Evolutionary conservation across 2,888 invertebrate genomes (phyloP).

Genomic region (Phortica okadai): DNA sequence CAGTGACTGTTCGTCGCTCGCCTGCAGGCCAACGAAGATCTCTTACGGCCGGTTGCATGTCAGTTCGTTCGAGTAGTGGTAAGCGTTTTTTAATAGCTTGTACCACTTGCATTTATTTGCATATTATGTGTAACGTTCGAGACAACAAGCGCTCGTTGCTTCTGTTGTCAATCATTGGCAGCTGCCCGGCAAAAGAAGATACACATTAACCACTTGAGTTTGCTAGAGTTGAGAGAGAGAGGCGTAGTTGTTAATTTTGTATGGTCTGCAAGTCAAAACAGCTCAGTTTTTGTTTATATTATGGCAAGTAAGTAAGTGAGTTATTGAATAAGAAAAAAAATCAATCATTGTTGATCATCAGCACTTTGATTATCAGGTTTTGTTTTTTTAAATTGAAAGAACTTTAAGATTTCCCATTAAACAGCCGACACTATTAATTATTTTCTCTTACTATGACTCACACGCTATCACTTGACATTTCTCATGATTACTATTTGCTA

Average conservation of each 20-base stretch:
- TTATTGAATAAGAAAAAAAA: too few relatives aligned
- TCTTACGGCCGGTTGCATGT: background rate
- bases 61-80: background rate
- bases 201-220: background rate
- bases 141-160: background rate
- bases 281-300: background rate
- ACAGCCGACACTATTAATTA: background rate
- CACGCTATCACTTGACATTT: background rate
- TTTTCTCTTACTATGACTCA: background rate
- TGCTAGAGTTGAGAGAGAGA: background rate
- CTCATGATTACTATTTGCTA: background rate
- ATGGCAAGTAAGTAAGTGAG: too few relatives aligned
- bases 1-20: conserved; percentile 4
- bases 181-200: background rate
- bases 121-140: conserved; percentile 20
- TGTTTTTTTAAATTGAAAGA: too few relatives aligned
- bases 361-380: too few relatives aligned
- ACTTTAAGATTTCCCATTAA: background rate
- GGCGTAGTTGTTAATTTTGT: conserved; percentile 15
- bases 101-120: conserved; percentile 27
- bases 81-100: conserved; percentile 32
- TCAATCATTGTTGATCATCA: too few relatives aligned
- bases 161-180: background rate
- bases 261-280: background rate
- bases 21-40: background rate